Evolutionary conservation across 2,113 vertebrate genomes (phyloP).

Genomic region (Elanoides forficatus): DNA sequence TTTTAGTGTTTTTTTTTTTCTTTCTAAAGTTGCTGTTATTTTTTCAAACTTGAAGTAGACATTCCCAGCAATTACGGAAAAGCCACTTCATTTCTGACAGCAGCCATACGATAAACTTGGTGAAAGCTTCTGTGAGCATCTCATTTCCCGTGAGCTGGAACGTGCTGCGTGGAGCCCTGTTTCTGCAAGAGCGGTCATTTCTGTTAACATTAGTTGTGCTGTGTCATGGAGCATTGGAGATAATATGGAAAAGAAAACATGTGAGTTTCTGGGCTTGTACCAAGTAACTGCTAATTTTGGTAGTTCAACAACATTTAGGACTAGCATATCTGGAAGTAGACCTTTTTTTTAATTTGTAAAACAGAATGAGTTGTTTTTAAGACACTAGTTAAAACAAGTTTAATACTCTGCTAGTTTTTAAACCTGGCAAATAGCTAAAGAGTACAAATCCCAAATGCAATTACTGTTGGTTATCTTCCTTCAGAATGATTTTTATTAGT

Average conservation of each 20-base stretch:
- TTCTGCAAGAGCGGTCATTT: not conserved
- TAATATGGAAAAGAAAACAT: not conserved
- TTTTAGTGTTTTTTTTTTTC: not conserved
- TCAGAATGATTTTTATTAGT: not conserved
- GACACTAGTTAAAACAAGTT: not conserved
- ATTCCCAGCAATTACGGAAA: not conserved
- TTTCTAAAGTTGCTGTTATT: not conserved
- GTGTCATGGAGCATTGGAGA: accelerated
- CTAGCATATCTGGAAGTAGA: not conserved
- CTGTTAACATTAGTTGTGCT: not conserved
- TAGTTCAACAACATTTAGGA: not conserved
- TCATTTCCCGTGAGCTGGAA: not conserved
- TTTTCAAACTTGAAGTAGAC: not conserved
- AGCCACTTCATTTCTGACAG: not conserved
- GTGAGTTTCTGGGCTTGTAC: not conserved
- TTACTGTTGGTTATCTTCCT: not conserved
- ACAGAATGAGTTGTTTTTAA: not conserved
- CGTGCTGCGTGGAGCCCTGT: not conserved
- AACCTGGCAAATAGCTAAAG: not conserved
- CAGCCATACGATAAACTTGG: accelerated
- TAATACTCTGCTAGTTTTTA: not conserved
- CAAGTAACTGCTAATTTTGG: not conserved
- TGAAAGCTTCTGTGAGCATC: not conserved
- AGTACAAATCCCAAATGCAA: not conserved
- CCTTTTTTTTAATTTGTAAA: not conserved